Percentiles rank a stretch among this genome's conserved stretches.
Conservation (phyloP, 2,113 vertebrate genomes). For the Piliocolobus tephrosceles region DNA sequence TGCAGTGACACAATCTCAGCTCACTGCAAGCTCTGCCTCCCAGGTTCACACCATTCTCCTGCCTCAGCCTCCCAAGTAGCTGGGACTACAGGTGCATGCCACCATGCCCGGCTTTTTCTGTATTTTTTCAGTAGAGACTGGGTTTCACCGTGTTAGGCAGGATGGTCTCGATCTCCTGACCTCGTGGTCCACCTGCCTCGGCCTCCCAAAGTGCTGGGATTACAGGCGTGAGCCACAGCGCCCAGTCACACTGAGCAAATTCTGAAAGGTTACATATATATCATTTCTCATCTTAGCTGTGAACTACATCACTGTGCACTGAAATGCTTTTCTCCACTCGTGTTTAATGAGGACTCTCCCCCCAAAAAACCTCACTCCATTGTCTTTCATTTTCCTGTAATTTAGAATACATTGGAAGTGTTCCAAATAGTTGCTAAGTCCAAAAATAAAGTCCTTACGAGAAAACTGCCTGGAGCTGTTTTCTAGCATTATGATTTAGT, state of each 20-base stretch:
- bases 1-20: too few species aligned
- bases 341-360: background rate
- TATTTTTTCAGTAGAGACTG: too few species aligned
- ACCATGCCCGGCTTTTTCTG: too few species aligned
- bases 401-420: slow-evolving; percentile 46
- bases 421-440: slow-evolving; percentile 56
- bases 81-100: too few species aligned
- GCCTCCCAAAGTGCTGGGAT: too few species aligned
- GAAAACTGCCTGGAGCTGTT: slow-evolving; percentile 56
- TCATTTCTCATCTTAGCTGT: background rate
- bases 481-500: slow-evolving; percentile 50
- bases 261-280: background rate
- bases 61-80: too few species aligned
- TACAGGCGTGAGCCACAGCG: too few species aligned
- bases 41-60: too few species aligned
- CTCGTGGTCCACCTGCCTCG: too few species aligned
- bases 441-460: slow-evolving; percentile 63
- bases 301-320: background rate
- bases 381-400: slow-evolving; percentile 53
- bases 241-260: background rate
- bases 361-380: background rate
- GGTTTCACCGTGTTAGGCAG: too few species aligned
- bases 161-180: too few species aligned
- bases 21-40: too few species aligned
- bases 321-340: slow-evolving; percentile 19